Base-by-base conservation (phyloP, 1,140 invertebrate genomes). In the Drosophila aff. region DNA sequence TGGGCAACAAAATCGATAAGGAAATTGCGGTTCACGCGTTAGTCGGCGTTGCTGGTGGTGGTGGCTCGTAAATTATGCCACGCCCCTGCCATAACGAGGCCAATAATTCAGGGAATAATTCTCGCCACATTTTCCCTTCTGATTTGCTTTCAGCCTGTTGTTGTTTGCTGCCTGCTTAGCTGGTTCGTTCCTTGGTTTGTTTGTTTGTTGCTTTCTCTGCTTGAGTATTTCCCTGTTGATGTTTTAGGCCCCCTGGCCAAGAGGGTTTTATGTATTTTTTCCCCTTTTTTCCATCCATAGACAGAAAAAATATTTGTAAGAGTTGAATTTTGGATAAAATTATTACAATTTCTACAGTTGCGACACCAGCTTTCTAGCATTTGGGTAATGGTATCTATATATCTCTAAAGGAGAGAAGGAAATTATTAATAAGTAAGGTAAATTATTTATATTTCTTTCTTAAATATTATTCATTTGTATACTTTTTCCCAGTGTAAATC, bases 71-170 rank as follows among this genome's bases (percentile, higher is more conserved):
- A 87, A 84, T 84, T 83, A 89, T 87, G 84, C 84, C 84, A 89
- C 85, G 85, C 85, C 83, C 61, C 71, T 81, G 72, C 68, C 75
- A 91, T 85, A 90, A 90, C 79, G 60, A 81, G 71, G 75, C 85
- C 79, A 90, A 90, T 90, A 91, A 90, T 80, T 82, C 76, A 61
- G 62, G 72, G 81, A 90, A 90, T 90, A 90, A 91, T 90, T 90
- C 83, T 74, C 79, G 73, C 86, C 38, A 90, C 75, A 84, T 81
- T 84, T 89, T 87, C 60, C 62, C 64, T 50, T 67, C 77, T 76
- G 78, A 86, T 86, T 86, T 43, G 23, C 41, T 49, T 58, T 28
- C 28, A 15, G 10, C 9, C 46, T 49, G n/a, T 57, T 49, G n/a
- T 57, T 57, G 53, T 57, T 46, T 52, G 23, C 23, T 43, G 46